Conservation (phyloP, 2,797 vertebrate species). For the Danio tinwini region DNA sequence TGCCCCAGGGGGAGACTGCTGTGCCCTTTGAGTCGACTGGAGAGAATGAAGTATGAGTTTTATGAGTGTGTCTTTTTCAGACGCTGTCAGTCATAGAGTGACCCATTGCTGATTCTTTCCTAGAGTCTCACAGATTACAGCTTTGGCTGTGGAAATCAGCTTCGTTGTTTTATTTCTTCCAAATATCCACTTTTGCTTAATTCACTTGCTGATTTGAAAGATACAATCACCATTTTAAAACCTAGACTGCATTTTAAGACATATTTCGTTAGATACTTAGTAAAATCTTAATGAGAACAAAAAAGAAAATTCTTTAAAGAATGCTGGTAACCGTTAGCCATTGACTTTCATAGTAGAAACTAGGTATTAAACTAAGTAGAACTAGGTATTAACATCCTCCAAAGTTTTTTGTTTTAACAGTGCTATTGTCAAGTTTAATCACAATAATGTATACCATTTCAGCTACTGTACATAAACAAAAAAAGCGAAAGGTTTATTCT, state of each 20-base stretch:
- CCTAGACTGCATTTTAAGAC: background rate
- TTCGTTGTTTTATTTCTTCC: background rate
- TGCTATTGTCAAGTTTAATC: too few relatives aligned
- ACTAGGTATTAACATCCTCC: too few relatives aligned
- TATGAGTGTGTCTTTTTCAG: background rate
- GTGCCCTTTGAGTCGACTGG: slow-evolving; percentile 56
- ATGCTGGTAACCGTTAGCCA: too few relatives aligned
- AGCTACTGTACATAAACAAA: too few relatives aligned
- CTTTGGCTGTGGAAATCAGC: background rate
- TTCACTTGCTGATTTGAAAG: background rate
- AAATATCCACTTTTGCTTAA: background rate
- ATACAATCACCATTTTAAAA: background rate
- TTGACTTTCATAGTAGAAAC: too few relatives aligned
- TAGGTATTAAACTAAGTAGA: too few relatives aligned
- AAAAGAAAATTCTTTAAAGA: too few relatives aligned
- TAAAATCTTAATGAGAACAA: too few relatives aligned
- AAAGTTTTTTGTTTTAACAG: too few relatives aligned
- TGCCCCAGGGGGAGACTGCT: slow-evolving; percentile 61
- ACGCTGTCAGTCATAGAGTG: background rate
- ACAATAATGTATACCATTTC: too few relatives aligned
- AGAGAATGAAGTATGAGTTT: slow-evolving; percentile 2
- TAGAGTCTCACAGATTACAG: background rate
- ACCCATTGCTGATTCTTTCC: background rate
- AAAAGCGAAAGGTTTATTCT: too few relatives aligned
- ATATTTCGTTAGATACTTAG: background rate